Evolutionary conservation across 2,797 vertebrate species (phyloP).

Genomic region (Liparis tanakae): DNA sequence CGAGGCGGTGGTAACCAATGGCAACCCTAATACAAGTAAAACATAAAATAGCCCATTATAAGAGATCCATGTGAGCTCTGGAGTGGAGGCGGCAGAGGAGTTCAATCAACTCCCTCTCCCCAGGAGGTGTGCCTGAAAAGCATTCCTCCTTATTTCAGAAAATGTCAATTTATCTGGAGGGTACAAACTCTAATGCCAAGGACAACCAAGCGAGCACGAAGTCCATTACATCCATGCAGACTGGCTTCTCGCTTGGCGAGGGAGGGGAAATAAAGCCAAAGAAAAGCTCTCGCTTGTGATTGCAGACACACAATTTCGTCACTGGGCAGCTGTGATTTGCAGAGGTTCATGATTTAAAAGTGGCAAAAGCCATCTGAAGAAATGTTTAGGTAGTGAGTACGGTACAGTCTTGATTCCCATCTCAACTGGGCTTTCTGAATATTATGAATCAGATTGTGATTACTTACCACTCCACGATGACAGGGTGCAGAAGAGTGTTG

Average conservation of each 20-base stretch:
- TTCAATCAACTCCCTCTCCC: conserved; percentile 56
- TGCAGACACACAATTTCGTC: conserved; percentile 26
- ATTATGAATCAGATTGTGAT: not conserved
- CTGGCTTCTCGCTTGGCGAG: conserved; percentile 37
- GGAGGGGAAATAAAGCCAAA: conserved; percentile 16
- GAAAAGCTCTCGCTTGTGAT: conserved; percentile 32
- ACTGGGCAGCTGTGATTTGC: conserved; percentile 11
- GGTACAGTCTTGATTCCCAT: not conserved
- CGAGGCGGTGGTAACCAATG: conserved; percentile 35
- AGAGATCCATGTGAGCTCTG: conserved; percentile 9
- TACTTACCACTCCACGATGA: conserved; percentile 94
- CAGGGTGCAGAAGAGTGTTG: conserved; percentile 90
- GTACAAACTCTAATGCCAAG: conserved; percentile 69
- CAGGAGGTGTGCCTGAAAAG: conserved; percentile 62
- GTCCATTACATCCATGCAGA: conserved; percentile 60
- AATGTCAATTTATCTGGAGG: conserved; percentile 70
- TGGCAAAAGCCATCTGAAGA: conserved; percentile 19
- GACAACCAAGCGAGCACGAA: conserved; percentile 70
- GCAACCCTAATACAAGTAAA: conserved; percentile 38
- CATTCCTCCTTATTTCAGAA: conserved; percentile 72
- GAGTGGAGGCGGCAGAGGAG: conserved; percentile 29
- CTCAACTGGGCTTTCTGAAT: not conserved
- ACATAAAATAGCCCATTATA: conserved; percentile 31
- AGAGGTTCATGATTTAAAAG: not conserved
- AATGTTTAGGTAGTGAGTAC: not conserved